A percentile compares a stretch with the other conserved stretches of the same genome.
These are phyloP conservation scores for Notiomystis cincta DNA, from an alignment of 2,113 vertebrate species.

Conservation along the genomic window DNA sequence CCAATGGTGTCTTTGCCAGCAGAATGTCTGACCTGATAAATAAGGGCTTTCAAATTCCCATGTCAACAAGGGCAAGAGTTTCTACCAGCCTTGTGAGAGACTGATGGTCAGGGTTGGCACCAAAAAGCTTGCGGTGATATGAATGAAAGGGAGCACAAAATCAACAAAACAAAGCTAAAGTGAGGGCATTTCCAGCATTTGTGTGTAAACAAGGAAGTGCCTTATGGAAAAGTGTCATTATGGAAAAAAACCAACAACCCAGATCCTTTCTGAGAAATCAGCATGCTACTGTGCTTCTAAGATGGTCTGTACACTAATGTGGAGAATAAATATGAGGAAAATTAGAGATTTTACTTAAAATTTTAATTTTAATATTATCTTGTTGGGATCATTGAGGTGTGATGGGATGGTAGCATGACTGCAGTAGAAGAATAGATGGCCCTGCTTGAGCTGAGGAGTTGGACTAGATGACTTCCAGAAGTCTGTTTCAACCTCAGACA, in stretches of 20 bases:
- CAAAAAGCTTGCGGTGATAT: not conserved
- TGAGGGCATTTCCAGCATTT: not conserved
- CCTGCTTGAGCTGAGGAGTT: not conserved
- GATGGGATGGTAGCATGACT: not conserved
- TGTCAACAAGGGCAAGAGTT: not conserved
- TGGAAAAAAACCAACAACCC: fast-evolving
- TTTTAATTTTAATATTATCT: too few relatives aligned
- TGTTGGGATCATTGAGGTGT: not conserved
- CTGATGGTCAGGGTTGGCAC: not conserved
- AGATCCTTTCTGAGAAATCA: not conserved
- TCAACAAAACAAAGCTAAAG: not conserved
- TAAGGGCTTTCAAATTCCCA: not conserved
- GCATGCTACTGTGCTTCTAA: not conserved
- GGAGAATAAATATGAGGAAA: not conserved
- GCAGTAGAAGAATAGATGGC: not conserved
- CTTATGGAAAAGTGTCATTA: not conserved
- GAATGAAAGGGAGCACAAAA: not conserved
- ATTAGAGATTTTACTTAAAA: not conserved
- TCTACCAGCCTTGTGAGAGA: not conserved
- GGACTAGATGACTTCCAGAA: not conserved
- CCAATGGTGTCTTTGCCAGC: not conserved
- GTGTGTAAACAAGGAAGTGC: not conserved
- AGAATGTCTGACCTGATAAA: not conserved
- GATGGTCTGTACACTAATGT: not conserved
- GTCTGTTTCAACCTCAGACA: not conserved